These are phyloP conservation scores for Thinocorus orbignyianus DNA, from an alignment of 2,113 vertebrate species.

Conservation along the genomic window DNA sequence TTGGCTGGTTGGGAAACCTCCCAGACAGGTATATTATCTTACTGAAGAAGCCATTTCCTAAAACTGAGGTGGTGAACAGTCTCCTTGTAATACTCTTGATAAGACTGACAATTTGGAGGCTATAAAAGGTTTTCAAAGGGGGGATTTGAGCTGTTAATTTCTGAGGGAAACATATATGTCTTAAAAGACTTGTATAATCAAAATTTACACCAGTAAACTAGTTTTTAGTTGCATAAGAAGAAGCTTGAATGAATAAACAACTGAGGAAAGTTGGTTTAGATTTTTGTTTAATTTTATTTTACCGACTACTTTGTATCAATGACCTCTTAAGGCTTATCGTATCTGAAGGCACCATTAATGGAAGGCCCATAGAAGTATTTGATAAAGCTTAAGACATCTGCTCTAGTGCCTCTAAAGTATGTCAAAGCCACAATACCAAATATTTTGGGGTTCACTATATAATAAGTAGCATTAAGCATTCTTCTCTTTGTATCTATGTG, in stretches of 20 bases:
- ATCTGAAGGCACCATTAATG: accelerated
- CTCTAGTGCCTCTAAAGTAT: not conserved
- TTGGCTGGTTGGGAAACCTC: not conserved
- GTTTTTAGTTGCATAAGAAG: not conserved
- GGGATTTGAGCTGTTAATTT: not conserved
- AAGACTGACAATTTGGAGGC: not conserved
- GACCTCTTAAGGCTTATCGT: not conserved
- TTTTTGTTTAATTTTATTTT: not conserved
- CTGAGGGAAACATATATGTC: not conserved
- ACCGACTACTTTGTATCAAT: not conserved
- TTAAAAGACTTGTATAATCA: not conserved
- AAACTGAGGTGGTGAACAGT: not conserved
- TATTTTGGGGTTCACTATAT: not conserved
- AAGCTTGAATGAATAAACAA: not conserved
- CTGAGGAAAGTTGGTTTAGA: not conserved
- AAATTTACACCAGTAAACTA: not conserved
- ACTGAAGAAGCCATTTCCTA: not conserved
- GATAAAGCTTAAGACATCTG: not conserved
- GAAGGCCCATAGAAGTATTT: not conserved
- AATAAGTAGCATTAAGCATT: not conserved
- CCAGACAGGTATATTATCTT: not conserved
- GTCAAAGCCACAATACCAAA: not conserved
- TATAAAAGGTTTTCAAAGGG: not conserved
- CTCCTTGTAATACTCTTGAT: not conserved
- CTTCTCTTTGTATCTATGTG: not conserved